These are phyloP conservation scores for Drosophila willistoni DNA, from an alignment of 1,140 invertebrate species.

Conservation along the genomic window DNA sequence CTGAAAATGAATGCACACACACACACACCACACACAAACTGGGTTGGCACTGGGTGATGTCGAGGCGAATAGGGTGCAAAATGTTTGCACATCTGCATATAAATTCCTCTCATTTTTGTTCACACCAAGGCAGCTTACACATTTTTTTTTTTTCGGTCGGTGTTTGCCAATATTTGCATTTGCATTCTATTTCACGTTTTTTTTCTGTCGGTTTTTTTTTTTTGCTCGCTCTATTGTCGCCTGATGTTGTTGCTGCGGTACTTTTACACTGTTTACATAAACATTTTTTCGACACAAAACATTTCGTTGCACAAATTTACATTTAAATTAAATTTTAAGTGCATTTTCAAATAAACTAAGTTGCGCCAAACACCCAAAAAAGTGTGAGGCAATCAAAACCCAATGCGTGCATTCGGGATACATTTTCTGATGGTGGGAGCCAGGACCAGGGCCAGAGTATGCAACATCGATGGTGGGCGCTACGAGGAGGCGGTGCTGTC, in stretches of 20 bases:
- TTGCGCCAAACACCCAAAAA: constrained; percentile 33
- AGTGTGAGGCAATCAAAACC: constrained; percentile 65
- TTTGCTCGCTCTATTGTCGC: constrained; percentile 46
- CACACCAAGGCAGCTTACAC: constrained; percentile 71
- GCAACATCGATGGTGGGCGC: neutral
- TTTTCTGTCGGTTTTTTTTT: neutral
- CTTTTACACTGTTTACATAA: constrained; percentile 77
- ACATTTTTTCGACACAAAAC: constrained; percentile 77
- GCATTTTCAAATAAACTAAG: constrained; percentile 80
- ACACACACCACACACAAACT: constrained; percentile 15
- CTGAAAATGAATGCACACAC: constrained; percentile 75
- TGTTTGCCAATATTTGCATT: constrained; percentile 80
- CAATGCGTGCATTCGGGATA: constrained; percentile 72
- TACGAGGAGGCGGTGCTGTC: constrained; percentile 50
- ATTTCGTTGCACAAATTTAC: constrained; percentile 80
- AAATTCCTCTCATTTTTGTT: constrained; percentile 78
- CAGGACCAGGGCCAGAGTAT: neutral
- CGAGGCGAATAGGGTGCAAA: constrained; percentile 74
- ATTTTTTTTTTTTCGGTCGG: constrained; percentile 55
- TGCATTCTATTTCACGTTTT: constrained; percentile 72
- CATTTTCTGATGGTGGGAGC: constrained; percentile 19
- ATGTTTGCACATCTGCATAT: constrained; percentile 80
- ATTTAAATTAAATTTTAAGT: constrained; percentile 82
- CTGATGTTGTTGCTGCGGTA: constrained; percentile 31
- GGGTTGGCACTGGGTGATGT: constrained; percentile 16